Conservation (phyloP, 2,113 vertebrate genomes). For the Myxocyprinus asiaticus region DNA sequence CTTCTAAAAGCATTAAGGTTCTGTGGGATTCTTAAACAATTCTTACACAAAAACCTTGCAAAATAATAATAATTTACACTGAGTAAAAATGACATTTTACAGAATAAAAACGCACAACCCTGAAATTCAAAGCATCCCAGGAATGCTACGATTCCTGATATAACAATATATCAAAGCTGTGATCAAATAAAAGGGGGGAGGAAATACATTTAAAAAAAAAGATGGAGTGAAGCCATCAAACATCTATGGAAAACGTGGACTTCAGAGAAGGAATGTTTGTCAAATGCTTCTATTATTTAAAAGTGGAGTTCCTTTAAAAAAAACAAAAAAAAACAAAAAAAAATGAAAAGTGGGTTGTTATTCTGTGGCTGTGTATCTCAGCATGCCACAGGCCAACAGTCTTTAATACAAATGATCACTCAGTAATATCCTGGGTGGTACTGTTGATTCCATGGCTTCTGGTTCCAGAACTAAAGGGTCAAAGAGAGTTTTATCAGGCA, state of each 20-base stretch:
- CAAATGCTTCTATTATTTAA: constrained; percentile 55
- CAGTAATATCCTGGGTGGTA: constrained; percentile 99
- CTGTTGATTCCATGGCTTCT: constrained; percentile 99
- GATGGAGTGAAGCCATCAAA: constrained; percentile 56
- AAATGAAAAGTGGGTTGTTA: constrained; percentile 52
- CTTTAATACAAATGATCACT: constrained; percentile 84
- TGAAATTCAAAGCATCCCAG: constrained; percentile 61
- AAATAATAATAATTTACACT: constrained; percentile 73
- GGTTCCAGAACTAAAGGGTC: constrained; percentile 95
- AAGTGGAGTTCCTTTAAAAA: constrained; percentile 56
- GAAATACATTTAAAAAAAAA: constrained; percentile 43
- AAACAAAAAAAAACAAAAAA: constrained; percentile 38
- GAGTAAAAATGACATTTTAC: constrained; percentile 69
- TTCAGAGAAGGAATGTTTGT: constrained; percentile 71
- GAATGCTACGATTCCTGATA: constrained; percentile 56
- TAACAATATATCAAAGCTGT: constrained; percentile 68
- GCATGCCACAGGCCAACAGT: constrained; percentile 89
- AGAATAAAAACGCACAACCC: constrained; percentile 75
- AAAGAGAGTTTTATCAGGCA: constrained; percentile 54
- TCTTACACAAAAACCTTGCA: constrained; percentile 55
- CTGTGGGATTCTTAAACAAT: constrained; percentile 29
- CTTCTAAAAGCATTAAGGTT: constrained; percentile 45
- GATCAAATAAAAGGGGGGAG: constrained; percentile 71
- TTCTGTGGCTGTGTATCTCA: constrained; percentile 69
- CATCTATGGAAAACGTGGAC: constrained; percentile 53